Evolutionary conservation across 1,140 invertebrate genomes (phyloP).

Genomic region (Macrobrachium nipponense): DNA sequence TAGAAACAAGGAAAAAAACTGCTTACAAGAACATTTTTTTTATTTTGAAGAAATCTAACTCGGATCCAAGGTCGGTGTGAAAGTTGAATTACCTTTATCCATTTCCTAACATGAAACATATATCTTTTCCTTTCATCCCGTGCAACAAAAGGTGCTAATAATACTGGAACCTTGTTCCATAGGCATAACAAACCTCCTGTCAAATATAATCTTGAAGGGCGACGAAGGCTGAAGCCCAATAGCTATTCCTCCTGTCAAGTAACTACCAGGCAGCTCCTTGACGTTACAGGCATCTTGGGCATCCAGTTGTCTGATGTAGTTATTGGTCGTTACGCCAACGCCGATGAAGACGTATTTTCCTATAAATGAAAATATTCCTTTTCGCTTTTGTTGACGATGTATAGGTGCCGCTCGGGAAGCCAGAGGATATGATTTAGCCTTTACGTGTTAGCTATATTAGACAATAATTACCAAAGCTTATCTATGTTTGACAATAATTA

Average conservation of each 20-base stretch:
- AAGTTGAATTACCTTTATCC: too few species aligned
- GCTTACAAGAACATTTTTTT: too few species aligned
- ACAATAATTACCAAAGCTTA: too few species aligned
- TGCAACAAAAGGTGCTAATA: neutral
- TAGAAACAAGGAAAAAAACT: too few species aligned
- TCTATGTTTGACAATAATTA: too few species aligned
- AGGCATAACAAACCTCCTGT: constrained; percentile 40
- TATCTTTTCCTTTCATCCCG: neutral
- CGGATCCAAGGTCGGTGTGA: neutral
- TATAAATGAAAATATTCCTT: neutral
- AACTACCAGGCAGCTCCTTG: constrained; percentile 49
- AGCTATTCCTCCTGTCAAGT: constrained; percentile 58
- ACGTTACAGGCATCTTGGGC: constrained; percentile 34
- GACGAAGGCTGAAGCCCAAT: constrained; percentile 58
- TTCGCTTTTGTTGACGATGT: neutral
- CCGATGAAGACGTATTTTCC: constrained; percentile 64
- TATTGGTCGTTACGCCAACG: constrained; percentile 54
- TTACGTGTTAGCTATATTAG: too few species aligned
- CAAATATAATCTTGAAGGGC: constrained; percentile 55
- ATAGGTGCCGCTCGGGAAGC: neutral
- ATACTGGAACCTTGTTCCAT: neutral
- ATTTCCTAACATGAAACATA: too few species aligned
- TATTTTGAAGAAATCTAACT: too few species aligned
- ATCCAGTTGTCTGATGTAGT: constrained; percentile 53
- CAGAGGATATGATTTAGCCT: too few species aligned